Conservation (phyloP, 1,140 invertebrate species). For the Littorina saxatilis region DNA sequence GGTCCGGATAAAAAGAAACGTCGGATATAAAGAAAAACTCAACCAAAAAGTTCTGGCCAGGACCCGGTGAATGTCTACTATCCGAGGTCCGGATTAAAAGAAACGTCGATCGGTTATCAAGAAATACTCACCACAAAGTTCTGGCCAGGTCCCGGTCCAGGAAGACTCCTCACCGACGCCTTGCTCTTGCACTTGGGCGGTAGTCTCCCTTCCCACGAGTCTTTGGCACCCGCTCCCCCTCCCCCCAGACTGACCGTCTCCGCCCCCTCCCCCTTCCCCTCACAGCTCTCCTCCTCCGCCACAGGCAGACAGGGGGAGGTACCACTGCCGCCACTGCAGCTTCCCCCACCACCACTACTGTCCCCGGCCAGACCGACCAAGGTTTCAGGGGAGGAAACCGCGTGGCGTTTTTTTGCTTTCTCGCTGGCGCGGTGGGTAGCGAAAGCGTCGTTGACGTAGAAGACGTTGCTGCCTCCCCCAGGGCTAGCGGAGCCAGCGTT, state of each 20-base stretch:
- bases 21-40: too few relatives aligned
- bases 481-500: neutral
- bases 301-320: neutral
- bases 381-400: constrained; percentile 17
- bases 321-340: neutral
- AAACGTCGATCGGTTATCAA: too few relatives aligned
- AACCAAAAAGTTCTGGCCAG: too few relatives aligned
- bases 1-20: too few relatives aligned
- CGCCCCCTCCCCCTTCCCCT: neutral
- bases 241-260: neutral
- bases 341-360: neutral
- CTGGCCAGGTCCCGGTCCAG: constrained; percentile 18
- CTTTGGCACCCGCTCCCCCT: constrained; percentile 8
- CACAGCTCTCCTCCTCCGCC: neutral
- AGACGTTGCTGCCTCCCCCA: constrained; percentile 28
- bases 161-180: constrained; percentile 40
- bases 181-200: constrained; percentile 43
- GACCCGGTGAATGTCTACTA: too few relatives aligned
- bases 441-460: constrained; percentile 53
- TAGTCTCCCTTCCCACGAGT: constrained; percentile 33
- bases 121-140: constrained; percentile 42
- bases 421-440: constrained; percentile 16
- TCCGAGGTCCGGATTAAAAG: too few relatives aligned
- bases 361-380: constrained; percentile 21
- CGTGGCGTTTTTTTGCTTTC: neutral